Evolutionary conservation across 2,888 invertebrate genomes (phyloP), one percentile per base, ranked within the genome.

Genomic region (Mystacides longicornis): DNA sequence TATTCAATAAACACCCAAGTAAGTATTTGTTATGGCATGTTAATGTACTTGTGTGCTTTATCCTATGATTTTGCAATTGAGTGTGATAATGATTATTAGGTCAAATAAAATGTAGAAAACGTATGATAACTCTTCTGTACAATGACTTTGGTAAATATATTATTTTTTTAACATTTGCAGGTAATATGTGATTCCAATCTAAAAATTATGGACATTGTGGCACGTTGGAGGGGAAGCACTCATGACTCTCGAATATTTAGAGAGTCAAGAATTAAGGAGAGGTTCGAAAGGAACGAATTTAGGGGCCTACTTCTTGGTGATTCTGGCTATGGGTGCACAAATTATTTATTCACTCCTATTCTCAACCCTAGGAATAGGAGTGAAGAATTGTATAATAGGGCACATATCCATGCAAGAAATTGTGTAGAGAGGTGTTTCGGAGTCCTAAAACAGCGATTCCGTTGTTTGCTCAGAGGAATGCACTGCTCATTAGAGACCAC

Each of bases 211-310:
- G 59, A 61, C 45, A 62, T 58, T 48, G 62, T 64, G 7, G 62
- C 62, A 31, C 56, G 53, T 7, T 63, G 63, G 63, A 59, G 61
- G 43, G 62, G 63, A 49, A 60, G 61, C 23, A 55, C 59, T 11
- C 63, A 62, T 57, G 62, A 62, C 33, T 59, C 60, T 3, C 51
- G 61, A 46, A 62, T 64, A 33, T 59, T 59, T 37, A 53, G 23
- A 49, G 61, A 54, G 43, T 51, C 45, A 33, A n/a, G 48, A 9
- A 47, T 62, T 3, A 55, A 58, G 14, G 11, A 47, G 19, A 20
- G 57, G 9, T 58, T 60, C 52, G 58, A 62, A 11, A 11, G 23
- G 4, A 49, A 47, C 11, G 46, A 55, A 18, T 56, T 60, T 21
- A 21, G 31, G 21, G 60, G 58, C 1, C 46, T 37, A 2, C 37